Evolutionary conservation across 2,888 invertebrate species (phyloP).

Genomic region (Dicyrtoma fusca): DNA sequence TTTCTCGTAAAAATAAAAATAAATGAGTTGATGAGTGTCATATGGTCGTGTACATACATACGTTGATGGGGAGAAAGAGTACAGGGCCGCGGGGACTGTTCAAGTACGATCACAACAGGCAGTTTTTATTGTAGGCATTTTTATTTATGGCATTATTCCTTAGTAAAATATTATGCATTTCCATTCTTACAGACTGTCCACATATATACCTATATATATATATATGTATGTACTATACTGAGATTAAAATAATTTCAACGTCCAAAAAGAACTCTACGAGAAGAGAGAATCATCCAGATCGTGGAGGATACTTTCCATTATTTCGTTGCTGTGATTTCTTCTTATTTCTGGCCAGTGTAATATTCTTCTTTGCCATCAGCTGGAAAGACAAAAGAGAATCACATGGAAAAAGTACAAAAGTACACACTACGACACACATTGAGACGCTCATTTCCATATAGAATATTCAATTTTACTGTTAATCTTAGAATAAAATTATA

Average conservation of each 20-base stretch:
- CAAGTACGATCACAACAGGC: not conserved
- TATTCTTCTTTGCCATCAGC: conserved; percentile 55
- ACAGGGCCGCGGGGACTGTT: too few species aligned
- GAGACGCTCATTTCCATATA: too few species aligned
- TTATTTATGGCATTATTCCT: conserved; percentile 3
- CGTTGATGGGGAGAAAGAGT: too few species aligned
- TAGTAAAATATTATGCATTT: conserved; percentile 16
- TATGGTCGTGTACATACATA: too few species aligned
- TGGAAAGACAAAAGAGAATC: conserved; percentile 29
- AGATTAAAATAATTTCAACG: not conserved
- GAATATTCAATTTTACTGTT: too few species aligned
- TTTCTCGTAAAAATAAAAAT: not conserved
- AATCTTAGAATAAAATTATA: too few species aligned
- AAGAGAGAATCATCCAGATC: not conserved
- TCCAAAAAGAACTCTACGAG: not conserved
- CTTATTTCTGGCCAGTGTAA: conserved; percentile 45
- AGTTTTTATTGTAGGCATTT: not conserved
- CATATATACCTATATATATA: too few species aligned
- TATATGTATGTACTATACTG: too few species aligned
- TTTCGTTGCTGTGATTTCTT: conserved; percentile 26
- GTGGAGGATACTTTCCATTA: not conserved
- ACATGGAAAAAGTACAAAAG: conserved; percentile 4
- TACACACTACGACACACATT: too few species aligned
- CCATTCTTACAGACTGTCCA: too few species aligned
- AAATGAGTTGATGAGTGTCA: not conserved